These are phyloP conservation scores for Catonia carolina DNA, from an alignment of 2,888 invertebrate genomes.

Conservation along the genomic window DNA sequence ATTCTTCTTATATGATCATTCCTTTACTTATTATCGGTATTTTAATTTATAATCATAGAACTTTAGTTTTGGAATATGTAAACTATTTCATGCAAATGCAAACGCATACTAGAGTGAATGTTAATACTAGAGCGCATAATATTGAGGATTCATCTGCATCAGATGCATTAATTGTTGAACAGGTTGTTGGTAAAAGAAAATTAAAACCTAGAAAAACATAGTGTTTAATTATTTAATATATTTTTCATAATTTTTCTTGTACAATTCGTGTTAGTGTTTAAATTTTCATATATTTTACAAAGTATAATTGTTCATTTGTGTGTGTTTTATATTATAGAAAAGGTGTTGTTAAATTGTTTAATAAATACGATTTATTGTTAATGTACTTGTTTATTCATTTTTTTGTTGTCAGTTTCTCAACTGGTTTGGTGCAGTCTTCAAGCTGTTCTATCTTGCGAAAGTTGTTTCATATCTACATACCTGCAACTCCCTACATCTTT, in stretches of 20 bases:
- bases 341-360: no score
- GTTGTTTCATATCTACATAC: no score
- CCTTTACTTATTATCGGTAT: slow-evolving; percentile 27
- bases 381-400: no score
- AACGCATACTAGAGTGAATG: slow-evolving; percentile 2
- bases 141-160: background rate
- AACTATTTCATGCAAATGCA: background rate
- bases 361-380: no score
- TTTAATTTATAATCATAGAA: slow-evolving; percentile 24
- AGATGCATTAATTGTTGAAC: slow-evolving; percentile 17
- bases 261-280: no score
- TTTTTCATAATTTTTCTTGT: background rate
- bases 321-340: no score
- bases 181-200: slow-evolving; percentile 17
- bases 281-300: no score
- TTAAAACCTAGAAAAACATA: slow-evolving; percentile 22
- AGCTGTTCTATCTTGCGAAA: no score
- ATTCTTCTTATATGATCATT: slow-evolving; percentile 30
- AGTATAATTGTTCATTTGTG: no score
- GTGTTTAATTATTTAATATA: background rate
- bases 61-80: slow-evolving; percentile 4
- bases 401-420: no score
- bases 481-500: no score
- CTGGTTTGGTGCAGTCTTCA: no score
- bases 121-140: background rate